A percentile compares a stretch with the other conserved stretches of the same genome.
Evolutionary conservation across 2,888 invertebrate genomes (phyloP).

Genomic region (Nemoura dubitans): DNA sequence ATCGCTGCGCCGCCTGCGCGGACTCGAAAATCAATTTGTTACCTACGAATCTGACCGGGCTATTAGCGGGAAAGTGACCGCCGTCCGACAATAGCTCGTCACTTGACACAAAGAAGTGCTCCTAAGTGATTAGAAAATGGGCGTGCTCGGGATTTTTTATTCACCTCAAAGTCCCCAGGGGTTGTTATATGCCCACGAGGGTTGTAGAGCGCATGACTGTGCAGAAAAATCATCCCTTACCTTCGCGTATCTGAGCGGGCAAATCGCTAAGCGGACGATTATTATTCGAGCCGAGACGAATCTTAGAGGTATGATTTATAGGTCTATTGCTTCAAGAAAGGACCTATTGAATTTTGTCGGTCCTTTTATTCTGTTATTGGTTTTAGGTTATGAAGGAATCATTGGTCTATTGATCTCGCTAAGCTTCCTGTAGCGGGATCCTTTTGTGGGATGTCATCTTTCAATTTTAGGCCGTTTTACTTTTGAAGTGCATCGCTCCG

Average conservation of each 20-base stretch:
- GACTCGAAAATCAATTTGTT: neutral
- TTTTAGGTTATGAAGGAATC: neutral
- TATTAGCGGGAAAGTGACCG: neutral
- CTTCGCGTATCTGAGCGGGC: neutral
- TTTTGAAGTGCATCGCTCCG: neutral
- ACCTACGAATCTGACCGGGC: neutral
- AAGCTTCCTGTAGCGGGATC: neutral
- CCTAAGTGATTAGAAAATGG: neutral
- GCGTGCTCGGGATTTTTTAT: neutral
- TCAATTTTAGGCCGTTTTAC: neutral
- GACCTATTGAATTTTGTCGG: neutral
- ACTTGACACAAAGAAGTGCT: neutral
- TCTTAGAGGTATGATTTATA: neutral
- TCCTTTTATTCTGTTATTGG: neutral
- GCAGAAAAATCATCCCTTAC: neutral
- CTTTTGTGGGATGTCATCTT: constrained; percentile 9
- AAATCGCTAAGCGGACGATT: neutral
- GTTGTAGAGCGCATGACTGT: neutral
- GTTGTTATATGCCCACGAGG: neutral
- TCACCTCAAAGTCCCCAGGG: neutral
- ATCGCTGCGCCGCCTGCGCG: neutral
- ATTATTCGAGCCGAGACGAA: neutral
- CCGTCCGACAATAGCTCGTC: neutral
- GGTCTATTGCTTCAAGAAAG: constrained; percentile 15
- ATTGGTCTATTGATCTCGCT: neutral